Evolutionary conservation across 2,888 invertebrate genomes (phyloP).

Genomic region (Synanthedon andrenaeformis): DNA sequence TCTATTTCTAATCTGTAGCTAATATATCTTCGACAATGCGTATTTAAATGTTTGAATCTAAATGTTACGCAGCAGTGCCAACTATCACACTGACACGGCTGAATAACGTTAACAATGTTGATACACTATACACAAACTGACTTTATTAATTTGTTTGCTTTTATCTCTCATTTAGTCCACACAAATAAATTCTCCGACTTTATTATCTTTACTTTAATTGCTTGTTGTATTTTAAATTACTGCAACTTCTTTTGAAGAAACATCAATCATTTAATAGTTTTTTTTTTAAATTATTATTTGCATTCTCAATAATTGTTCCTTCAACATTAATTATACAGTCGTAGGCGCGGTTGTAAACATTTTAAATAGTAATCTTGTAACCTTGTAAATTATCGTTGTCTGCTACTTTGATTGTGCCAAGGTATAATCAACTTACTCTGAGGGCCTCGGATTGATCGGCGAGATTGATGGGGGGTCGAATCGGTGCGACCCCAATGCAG

Average conservation of each 20-base stretch:
- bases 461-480: slow-evolving; percentile 82
- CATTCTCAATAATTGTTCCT: background rate
- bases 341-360: background rate
- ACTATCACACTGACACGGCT: slow-evolving; percentile 29
- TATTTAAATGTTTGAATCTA: slow-evolving; percentile 39
- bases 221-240: background rate
- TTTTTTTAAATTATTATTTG: background rate
- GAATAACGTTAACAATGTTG: slow-evolving; percentile 19
- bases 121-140: slow-evolving; percentile 14
- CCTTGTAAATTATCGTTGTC: background rate
- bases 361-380: background rate
- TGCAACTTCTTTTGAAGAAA: background rate
- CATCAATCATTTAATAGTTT: background rate
- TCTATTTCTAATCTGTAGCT: slow-evolving; percentile 34
- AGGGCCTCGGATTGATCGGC: slow-evolving; percentile 78
- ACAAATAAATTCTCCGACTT: background rate
- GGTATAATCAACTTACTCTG: slow-evolving; percentile 72
- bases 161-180: background rate
- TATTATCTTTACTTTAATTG: background rate
- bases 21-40: slow-evolving; percentile 25
- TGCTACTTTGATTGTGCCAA: background rate
- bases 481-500: slow-evolving; percentile 76
- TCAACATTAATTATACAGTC: background rate
- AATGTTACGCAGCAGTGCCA: slow-evolving; percentile 49
- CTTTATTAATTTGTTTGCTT: slow-evolving; percentile 15